Evolutionary conservation across 2,797 vertebrate species (phyloP).

Genomic region (Scomberomorus guttatus): DNA sequence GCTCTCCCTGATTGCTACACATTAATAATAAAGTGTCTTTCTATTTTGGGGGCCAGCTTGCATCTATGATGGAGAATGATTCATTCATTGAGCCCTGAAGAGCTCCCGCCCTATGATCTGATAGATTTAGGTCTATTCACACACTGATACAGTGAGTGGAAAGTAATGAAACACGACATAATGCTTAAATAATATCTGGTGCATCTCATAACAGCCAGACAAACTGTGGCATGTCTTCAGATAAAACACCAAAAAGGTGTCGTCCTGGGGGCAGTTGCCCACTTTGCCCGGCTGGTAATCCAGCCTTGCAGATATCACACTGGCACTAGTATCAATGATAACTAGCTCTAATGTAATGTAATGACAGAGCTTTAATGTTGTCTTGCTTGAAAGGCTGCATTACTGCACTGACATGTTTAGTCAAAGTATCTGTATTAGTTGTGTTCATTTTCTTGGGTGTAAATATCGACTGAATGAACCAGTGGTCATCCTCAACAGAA

Average conservation of each 20-base stretch:
- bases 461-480: no score
- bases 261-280: no score
- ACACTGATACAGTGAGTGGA: background rate
- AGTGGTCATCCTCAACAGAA: no score
- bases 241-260: background rate
- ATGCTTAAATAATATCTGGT: conserved; percentile 5
- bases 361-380: no score
- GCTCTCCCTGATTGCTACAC: conserved; percentile 44
- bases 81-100: conserved; percentile 36
- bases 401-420: no score
- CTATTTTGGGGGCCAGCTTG: conserved; percentile 54
- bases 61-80: conserved; percentile 51
- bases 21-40: conserved; percentile 70
- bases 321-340: no score
- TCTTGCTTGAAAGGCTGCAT: no score
- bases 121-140: conserved; percentile 36
- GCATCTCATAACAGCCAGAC: background rate
- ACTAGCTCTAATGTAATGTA: no score
- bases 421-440: no score
- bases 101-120: conserved; percentile 12
- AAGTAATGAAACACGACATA: background rate
- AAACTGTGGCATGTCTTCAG: background rate
- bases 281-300: no score
- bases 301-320: no score
- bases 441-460: no score